These are phyloP conservation scores for Capitulum mitella DNA, from an alignment of 2,888 invertebrate species.

Conservation along the genomic window DNA sequence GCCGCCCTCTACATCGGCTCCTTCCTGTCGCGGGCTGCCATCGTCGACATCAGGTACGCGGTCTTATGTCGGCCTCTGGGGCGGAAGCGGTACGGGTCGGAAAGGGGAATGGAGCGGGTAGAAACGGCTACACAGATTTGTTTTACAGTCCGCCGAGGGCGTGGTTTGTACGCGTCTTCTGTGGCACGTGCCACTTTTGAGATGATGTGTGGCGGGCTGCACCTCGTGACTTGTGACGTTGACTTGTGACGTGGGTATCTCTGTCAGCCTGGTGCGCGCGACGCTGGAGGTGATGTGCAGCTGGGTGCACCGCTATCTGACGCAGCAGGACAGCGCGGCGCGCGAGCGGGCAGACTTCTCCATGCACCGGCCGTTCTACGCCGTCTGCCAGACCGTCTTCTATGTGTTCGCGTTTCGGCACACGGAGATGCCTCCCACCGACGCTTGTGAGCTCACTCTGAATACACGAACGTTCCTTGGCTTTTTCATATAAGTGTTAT, in stretches of 20 bases:
- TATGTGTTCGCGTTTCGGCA: conserved; percentile 86
- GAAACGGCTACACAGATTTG: too few species aligned
- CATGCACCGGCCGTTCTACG: conserved; percentile 76
- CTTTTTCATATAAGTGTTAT: too few species aligned
- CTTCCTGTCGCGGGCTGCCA: conserved; percentile 61
- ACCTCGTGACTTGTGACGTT: conserved; percentile 44
- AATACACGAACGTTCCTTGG: too few species aligned
- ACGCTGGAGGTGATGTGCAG: conserved; percentile 59
- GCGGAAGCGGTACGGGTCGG: too few species aligned
- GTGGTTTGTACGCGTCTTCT: too few species aligned
- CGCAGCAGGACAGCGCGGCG: conserved; percentile 39
- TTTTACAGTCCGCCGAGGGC: too few species aligned
- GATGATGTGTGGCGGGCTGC: too few species aligned
- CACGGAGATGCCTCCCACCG: conserved; percentile 65
- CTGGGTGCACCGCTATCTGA: conserved; percentile 80
- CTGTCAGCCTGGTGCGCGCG: background rate
- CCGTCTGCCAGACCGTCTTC: conserved; percentile 85
- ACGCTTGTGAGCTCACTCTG: too few species aligned
- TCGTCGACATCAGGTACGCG: conserved; percentile 56
- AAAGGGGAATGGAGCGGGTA: too few species aligned
- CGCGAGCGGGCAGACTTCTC: background rate
- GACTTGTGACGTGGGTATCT: background rate
- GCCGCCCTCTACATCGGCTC: conserved; percentile 68
- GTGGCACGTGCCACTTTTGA: too few species aligned
- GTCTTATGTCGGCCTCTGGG: conserved; percentile 39